Evolutionary conservation across 2,113 vertebrate species (phyloP), one percentile per base, ranked within the genome.

Genomic region (Callospermophilus lateralis): DNA sequence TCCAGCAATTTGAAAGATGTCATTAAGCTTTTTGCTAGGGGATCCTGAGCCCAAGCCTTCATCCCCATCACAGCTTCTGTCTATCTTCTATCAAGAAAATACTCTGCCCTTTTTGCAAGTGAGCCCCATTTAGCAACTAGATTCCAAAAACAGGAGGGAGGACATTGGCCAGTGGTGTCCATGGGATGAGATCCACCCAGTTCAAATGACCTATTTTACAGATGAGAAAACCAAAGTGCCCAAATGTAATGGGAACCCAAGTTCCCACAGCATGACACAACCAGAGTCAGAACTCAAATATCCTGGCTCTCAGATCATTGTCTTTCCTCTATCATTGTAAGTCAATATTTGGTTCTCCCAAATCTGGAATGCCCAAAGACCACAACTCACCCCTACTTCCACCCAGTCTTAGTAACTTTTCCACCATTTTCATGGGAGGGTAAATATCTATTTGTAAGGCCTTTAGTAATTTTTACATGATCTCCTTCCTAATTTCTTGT

Each of bases 1-100:
- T 91, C 83, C 89, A 97, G 92, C 87, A 97, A 92, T 89, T 63
- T 95, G 32, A 90, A 96, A 95, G 91, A 77, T 80, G 26, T 45
- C 85, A 73, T 90, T 93, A 87, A 81, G 87, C 63, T 90, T 92
- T 92, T 80, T 81, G 84, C 61, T 28, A 22, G 65, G 65, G 37
- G 80, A 78, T 74, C 85, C 72, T 22, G n/a, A 86, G 42, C 51
- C 72, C 76, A 93, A 94, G 39, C 30, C 58, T 74, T 81, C 16
- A 67, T 83, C 28, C 90, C 68, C 61, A 83, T 22, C 42, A 48
- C 9, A 39, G 65, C 34, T 55, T 61, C 90, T 34, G 78, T 89
- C 89, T 92, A 42, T 42, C 42, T 42, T 42, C 42, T 42, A 42
- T 42, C n/a, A 86, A 85, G 55, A 90, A 96, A 93, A 48, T 30